Evolutionary conservation across 2,888 invertebrate species (phyloP), one percentile per base, ranked within the genome.

Genomic region (Drosophila picticornis): DNA sequence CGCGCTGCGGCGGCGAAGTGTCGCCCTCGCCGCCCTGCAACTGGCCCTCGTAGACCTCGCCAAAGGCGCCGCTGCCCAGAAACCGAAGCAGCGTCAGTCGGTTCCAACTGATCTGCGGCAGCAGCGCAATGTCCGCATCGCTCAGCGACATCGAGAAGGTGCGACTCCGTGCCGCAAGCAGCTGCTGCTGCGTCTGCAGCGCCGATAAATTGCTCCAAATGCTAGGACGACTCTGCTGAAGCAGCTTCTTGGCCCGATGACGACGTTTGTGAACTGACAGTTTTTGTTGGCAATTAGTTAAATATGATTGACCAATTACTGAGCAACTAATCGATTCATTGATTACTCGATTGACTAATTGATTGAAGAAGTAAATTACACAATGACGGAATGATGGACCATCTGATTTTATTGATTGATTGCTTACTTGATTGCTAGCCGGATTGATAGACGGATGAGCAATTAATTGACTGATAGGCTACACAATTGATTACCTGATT

Each of bases 51-150:
- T 97, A 98, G 1, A 99, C 99, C 93, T 99, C 98, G 0, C 99
- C 99, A 91, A 99, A 99, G 0, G 99, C 99, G 0, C 99, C 99
- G 69, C 97, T 97, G 0, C 99, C 99, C 61, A 99, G 94, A 92
- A 98, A 98, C 91, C 97, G 97, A 19, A 96, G 96, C 34, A 98
- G 94, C 0, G 96, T 96, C 67, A 99, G 96, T 91, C 98, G 97
- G 77, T 97, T 97, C 72, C 97, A 95, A 43, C 96, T 95, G 70
- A 99, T 97, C 92, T 97, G 97, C 0, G 99, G 98, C 64, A 98
- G 93, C 57, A 96, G 94, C 4, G 96, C 96, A 75, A 97, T 94
- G 80, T 97, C 97, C 16, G 96, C 96, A 90, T 97, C 96, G 16
- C 96, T 95, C n/a, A 96, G 94, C 43, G 96, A 96, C 90, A 98